Evolutionary conservation across 2,888 invertebrate species (phyloP).

Genomic region (Oxystoma pomonae): DNA sequence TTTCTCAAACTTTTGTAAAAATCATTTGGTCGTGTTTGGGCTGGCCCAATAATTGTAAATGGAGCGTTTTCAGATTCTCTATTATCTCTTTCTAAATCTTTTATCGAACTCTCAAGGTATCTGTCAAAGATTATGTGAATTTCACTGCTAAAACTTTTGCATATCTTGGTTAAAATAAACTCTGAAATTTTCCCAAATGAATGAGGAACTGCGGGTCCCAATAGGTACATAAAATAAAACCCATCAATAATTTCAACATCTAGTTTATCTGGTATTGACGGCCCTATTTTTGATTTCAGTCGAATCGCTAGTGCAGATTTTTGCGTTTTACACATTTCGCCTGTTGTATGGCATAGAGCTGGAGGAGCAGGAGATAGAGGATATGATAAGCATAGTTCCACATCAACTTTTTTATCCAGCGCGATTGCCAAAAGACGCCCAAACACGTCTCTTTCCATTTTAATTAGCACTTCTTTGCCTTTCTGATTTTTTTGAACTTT

Average conservation of each 20-base stretch:
- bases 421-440: conserved; percentile 30
- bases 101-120: conserved; percentile 30
- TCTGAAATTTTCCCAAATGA: conserved; percentile 30
- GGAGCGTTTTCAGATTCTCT: conserved; percentile 21
- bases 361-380: conserved; percentile 20
- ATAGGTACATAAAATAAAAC: conserved; percentile 8
- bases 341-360: conserved; percentile 17
- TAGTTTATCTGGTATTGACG: conserved; percentile 5
- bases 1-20: conserved; percentile 20
- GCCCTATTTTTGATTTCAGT: conserved; percentile 12
- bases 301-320: conserved; percentile 19
- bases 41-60: conserved; percentile 17
- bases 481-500: conserved; percentile 10
- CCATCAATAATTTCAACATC: conserved; percentile 20
- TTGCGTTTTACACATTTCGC: conserved; percentile 22
- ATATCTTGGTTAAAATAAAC: conserved; percentile 28
- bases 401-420: conserved; percentile 33
- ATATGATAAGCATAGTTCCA: conserved; percentile 28
- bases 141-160: conserved; percentile 18
- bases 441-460: conserved; percentile 32
- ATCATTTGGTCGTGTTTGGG: conserved; percentile 19
- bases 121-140: conserved; percentile 25
- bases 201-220: conserved; percentile 17
- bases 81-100: conserved; percentile 28
- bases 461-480: conserved; percentile 23